Conservation (phyloP, 2,888 invertebrate genomes). For the Acleris emargana region DNA sequence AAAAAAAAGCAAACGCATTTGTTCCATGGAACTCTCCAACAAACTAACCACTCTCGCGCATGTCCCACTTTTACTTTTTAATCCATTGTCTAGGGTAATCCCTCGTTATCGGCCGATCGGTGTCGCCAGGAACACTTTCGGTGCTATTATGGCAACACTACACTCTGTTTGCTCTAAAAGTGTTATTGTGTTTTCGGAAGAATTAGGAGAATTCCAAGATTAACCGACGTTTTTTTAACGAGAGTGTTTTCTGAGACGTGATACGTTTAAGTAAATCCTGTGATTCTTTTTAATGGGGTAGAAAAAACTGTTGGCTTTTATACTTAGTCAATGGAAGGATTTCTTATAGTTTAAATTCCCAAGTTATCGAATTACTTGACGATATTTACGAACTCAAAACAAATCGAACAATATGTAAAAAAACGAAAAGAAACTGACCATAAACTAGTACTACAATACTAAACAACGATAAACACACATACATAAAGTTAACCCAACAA, state of each 20-base stretch:
- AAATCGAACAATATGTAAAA: too few species aligned
- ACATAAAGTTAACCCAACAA: too few species aligned
- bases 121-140: constrained; percentile 63
- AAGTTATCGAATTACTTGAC: too few species aligned
- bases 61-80: constrained; percentile 23
- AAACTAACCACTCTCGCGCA: neutral
- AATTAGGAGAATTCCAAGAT: constrained; percentile 36
- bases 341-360: too few species aligned
- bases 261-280: neutral
- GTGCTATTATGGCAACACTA: constrained; percentile 62
- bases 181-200: constrained; percentile 38
- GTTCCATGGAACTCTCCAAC: constrained; percentile 10
- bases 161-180: constrained; percentile 49
- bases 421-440: too few species aligned
- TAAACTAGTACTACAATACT: too few species aligned
- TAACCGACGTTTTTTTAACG: neutral
- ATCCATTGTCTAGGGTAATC: constrained; percentile 11
- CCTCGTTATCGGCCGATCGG: constrained; percentile 55
- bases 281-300: neutral
- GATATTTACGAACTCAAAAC: too few species aligned
- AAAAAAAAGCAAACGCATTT: too few species aligned
- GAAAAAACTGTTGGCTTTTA: neutral
- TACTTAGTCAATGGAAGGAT: too few species aligned
- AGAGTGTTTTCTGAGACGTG: constrained; percentile 6
- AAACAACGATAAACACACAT: too few species aligned